Evolutionary conservation across 2,888 invertebrate species (phyloP), one percentile per base, ranked within the genome.

Genomic region (Theretra japonica): DNA sequence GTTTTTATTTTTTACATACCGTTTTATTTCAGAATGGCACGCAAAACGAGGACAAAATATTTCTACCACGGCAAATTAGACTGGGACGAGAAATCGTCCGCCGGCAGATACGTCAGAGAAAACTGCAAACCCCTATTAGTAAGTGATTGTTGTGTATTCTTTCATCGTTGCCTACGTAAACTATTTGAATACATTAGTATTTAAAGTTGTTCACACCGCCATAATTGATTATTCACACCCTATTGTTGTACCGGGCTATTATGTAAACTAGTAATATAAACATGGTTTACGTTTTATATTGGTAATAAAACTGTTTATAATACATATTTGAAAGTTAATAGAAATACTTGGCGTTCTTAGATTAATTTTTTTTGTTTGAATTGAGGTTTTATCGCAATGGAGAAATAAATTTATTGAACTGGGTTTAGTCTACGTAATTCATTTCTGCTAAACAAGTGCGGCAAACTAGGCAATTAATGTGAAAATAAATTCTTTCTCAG

Each of bases 1-100:
- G 77, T 59, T 68, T 11, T 48, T 33, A 2, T 33, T 58, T 65
- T 65, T 41, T n/a, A 41, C 33, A 65, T 48, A 48, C 21, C 21
- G 23, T 65, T 48, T 41, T 48, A 5, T 94, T 95, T 80, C 94
- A 97, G 97, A 92, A 97, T 97, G 97, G 97, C 97, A 69, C 95
- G 97, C 79, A 98, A 97, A 95, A 98, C 98, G 75, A 98, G 98
- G 95, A 99, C 99, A 81, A 99, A 99, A 95, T 99, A 99, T 94
- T 99, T 99, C 94, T 98, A 99, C 94, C 98, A 99, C 89, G 99
- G 99, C 71, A 98, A 98, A 95, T 95, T 99, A 87, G 99, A 99
- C 92, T 99, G 99, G 99, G 99, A 99, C 89, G 98, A 98, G 82
- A 98, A 98, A 88, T 98, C 98, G 86, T 97, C 98, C 70, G 98